Base-by-base conservation (phyloP, 2,113 vertebrate genomes). In the Labeo catla region DNA sequence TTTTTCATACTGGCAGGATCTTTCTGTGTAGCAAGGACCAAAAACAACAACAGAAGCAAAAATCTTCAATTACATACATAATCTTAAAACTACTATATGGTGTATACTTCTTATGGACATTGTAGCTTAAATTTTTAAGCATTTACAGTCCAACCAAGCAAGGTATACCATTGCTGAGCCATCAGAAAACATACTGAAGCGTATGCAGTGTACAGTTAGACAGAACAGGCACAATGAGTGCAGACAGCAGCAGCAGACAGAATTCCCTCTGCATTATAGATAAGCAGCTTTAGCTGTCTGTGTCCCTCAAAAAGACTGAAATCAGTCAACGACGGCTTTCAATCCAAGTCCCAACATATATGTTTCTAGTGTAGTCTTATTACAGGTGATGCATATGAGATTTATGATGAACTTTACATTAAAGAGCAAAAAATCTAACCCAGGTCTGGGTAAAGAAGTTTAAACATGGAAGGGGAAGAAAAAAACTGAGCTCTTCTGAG, bases 221-320 rank as follows among this genome's bases (percentile, higher is more conserved):
- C n/a, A 13, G 70, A 28, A 34, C n/a, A 49, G 6, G 45, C 45
- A 57, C 49, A 72, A 21, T 36, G 34, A 11, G 47, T 68, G 50
- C 81, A 72, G 47, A 82, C 86, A 78, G 50, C 57, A 57, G 8
- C 4, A 52, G 15, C 59, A 73, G 57, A 82, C 76, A 73, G 7
- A 50, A 68, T 8, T 80, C 63, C 54, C 54, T 65, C 65, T 59
- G 68, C 34, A 74, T 86, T 86, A 76, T 47, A 86, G 65, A 65
- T 73, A 82, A 65, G 68, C 49, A 76, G 23, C 70, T 86, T 49
- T 39, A 66, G n/a, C 21, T 68, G 70, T 86, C 57, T 76, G 54
- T n/a, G 28, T 54, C 63, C 34, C 12, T 86, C 13, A 49, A 79
- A 82, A 63, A 21, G 12, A 8, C 28, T 73, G 21, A 73, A 84